phyloP scores from a whole-genome alignment of 2,888 invertebrate genomes.

The Chloroclystis v-ata region DNA sequence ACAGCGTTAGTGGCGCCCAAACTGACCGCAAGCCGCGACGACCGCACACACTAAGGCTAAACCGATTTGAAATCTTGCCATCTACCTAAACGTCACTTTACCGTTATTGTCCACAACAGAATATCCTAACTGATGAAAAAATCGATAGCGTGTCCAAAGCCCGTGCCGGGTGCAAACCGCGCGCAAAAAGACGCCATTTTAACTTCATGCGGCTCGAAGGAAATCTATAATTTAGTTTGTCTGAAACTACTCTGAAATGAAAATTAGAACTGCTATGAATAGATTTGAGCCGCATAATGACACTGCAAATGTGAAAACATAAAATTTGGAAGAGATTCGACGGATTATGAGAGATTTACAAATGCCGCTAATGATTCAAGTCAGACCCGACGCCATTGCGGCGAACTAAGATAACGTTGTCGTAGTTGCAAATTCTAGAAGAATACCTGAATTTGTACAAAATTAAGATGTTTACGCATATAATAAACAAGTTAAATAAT shows the following conservation, averaged over 20 bases:
- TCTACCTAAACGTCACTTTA: conserved; percentile 42
- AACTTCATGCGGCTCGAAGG: conserved; percentile 66
- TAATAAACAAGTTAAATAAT: conserved; percentile 5
- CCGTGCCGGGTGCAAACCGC: conserved; percentile 66
- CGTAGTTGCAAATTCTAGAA: conserved; percentile 27
- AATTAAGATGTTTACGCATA: conserved; percentile 27
- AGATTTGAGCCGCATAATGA: conserved; percentile 53
- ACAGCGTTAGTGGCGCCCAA: conserved; percentile 76
- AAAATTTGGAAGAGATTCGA: conserved; percentile 69
- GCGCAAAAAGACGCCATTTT: conserved; percentile 76
- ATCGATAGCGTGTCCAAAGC: conserved; percentile 51
- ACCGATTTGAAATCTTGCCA: conserved; percentile 76
- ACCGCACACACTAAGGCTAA: conserved; percentile 47
- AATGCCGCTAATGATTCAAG: conserved; percentile 56
- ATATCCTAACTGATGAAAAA: conserved; percentile 38
- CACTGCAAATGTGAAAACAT: conserved; percentile 58
- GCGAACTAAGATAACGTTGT: conserved; percentile 39
- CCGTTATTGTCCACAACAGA: conserved; percentile 42
- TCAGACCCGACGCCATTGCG: conserved; percentile 71
- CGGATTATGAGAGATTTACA: conserved; percentile 63
- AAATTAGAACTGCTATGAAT: conserved; percentile 61
- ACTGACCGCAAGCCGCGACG: conserved; percentile 57
- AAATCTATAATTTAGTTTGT: conserved; percentile 51
- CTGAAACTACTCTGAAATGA: conserved; percentile 65
- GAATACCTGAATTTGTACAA: conserved; percentile 43